Conservation (phyloP, 2,113 vertebrate species). For the Stegastes partitus region DNA sequence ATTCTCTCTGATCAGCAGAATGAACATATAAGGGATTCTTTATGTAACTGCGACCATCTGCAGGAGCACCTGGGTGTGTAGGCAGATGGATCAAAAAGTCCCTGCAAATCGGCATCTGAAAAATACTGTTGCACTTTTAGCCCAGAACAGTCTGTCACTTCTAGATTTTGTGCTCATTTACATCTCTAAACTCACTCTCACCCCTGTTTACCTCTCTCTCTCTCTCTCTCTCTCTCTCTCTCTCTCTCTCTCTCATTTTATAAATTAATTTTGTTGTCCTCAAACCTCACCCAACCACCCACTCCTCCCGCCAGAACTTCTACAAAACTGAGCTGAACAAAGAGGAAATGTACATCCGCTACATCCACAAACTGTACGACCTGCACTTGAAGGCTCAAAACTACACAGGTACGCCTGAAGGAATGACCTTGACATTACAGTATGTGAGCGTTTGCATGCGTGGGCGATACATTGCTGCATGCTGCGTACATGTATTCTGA, state of each 20-base stretch:
- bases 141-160: conserved; percentile 34
- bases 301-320: conserved; percentile 90
- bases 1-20: background rate
- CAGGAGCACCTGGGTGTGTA: conserved; percentile 36
- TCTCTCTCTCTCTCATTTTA: background rate
- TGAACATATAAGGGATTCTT: conserved; percentile 5
- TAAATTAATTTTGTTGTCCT: background rate
- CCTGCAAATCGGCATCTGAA: conserved; percentile 25
- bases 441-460: background rate
- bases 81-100: conserved; percentile 36
- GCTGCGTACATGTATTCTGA: background rate
- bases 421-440: fast-evolving
- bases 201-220: background rate
- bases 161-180: conserved; percentile 1
- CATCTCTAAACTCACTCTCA: background rate
- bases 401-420: conserved; percentile 92
- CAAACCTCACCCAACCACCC: background rate
- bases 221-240: background rate
- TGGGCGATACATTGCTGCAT: background rate
- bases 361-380: conserved; percentile 98
- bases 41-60: conserved; percentile 46
- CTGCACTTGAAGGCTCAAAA: conserved; percentile 98
- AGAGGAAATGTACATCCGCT: conserved; percentile 99
- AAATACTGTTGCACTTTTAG: conserved; percentile 20
- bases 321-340: conserved; percentile 99